Evolutionary conservation across 1,140 invertebrate species (phyloP).

Genomic region (Heliconius hermathena): DNA sequence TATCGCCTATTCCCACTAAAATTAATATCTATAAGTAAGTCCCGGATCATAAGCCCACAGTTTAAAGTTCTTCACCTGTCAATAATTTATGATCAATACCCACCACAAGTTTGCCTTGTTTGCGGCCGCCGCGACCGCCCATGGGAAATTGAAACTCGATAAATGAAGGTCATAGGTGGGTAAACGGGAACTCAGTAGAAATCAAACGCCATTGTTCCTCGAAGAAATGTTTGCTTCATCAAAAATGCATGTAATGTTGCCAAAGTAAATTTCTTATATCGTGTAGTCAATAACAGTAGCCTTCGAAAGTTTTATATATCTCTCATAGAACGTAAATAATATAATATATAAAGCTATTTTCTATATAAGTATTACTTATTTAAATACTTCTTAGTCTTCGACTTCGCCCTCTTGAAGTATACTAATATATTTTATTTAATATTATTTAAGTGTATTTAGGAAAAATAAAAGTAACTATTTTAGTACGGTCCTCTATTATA

Average conservation of each 20-base stretch:
- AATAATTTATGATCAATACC: slow-evolving; percentile 54
- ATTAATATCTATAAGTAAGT: background rate
- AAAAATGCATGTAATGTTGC: slow-evolving; percentile 33
- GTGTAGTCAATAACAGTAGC: background rate
- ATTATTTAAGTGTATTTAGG: too few relatives aligned
- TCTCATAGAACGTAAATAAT: background rate
- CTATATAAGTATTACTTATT: background rate
- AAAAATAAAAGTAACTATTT: too few relatives aligned
- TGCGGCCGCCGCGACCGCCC: slow-evolving; percentile 50
- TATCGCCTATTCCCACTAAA: background rate
- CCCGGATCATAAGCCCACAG: background rate
- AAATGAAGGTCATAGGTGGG: slow-evolving; percentile 50
- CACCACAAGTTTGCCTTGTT: slow-evolving; percentile 53
- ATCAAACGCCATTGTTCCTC: slow-evolving; percentile 45
- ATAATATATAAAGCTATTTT: background rate
- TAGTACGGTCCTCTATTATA: too few relatives aligned
- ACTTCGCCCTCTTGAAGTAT: too few relatives aligned
- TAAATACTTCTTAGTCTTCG: too few relatives aligned
- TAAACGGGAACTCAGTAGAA: slow-evolving; percentile 50
- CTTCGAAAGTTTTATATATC: background rate
- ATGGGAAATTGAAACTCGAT: slow-evolving; percentile 59
- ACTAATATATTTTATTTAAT: too few relatives aligned
- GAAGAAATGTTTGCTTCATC: slow-evolving; percentile 42
- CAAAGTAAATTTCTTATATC: background rate
- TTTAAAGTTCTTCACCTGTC: slow-evolving; percentile 39